Base-by-base conservation (phyloP, 2,113 vertebrate species). In the Epinephelus cyanopodus region DNA sequence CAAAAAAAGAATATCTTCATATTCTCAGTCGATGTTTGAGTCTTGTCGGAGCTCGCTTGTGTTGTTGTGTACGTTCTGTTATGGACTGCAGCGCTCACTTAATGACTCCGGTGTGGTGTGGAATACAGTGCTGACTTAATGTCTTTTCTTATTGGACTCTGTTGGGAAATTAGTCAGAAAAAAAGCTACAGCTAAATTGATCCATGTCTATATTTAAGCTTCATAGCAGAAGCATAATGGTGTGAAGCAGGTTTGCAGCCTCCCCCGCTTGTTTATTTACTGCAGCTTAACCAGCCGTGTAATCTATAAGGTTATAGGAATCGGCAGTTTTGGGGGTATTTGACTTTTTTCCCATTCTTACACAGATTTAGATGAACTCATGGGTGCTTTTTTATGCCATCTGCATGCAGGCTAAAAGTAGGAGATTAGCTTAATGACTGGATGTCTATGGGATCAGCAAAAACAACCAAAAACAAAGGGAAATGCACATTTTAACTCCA, bases 121-220 rank as follows among this genome's bases (percentile, higher is more conserved):
- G 57, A 81, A 76, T 67, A 63, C 60, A 11, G 53, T 52, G 79
- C 68, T 48, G 82, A 79, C 53, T 87, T 73, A 74, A 90, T 86
- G 56, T 82, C 29, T 86, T 84, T 81, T 56, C 79, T 84, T 70
- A 86, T 82, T 79, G 72, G 54, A 75, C 79, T 77, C 81, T 78
- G 81, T 17, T 58, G 79, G 64, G 79, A 84, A 89, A 91, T 87
- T 86, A 81, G 69, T 72, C 67, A 53, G 48, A 25, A 47, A 78
- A 75, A 69, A 68, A 23, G 42, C 63, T 75, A 70, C 69, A 21
- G 70, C 80, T 64, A 85, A 83, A 88, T 42, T 86, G 86, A 88
- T 67, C 64, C 23, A 8, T 76, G 85, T 90, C 83, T 87, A 79
- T 72, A 89, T 90, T 80, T 84, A 88, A 83, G 70, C 85, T 53